Conservation (phyloP, 2,888 invertebrate genomes). For the Amiota minor region DNA sequence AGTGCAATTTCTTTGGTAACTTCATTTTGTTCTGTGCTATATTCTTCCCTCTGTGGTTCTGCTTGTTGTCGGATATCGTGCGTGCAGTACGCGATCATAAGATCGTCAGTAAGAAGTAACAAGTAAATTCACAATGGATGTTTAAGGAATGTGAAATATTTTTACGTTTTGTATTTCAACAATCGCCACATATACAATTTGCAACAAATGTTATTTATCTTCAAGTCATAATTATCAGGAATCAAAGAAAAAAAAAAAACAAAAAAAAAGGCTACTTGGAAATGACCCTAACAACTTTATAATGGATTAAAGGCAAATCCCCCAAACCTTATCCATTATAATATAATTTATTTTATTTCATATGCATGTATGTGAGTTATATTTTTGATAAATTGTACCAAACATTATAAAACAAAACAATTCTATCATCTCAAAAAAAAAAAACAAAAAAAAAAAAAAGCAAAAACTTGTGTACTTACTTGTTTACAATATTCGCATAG, state of each 20-base stretch:
- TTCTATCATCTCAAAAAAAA: neutral
- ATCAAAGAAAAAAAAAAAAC: neutral
- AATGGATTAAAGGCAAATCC: too few relatives aligned
- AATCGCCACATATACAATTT: neutral
- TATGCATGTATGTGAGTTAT: neutral
- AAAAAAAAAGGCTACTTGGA: too few relatives aligned
- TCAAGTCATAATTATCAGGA: neutral
- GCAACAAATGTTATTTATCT: neutral
- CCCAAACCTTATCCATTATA: too few relatives aligned
- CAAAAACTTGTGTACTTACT: slow-evolving; percentile 71
- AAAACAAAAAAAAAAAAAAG: neutral
- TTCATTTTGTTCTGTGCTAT: slow-evolving; percentile 60
- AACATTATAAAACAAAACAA: neutral
- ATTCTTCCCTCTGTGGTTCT: slow-evolving; percentile 60
- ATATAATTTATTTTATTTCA: neutral
- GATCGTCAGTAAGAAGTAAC: neutral
- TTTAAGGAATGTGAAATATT: too few relatives aligned
- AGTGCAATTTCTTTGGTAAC: slow-evolving; percentile 28
- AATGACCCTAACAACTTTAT: too few relatives aligned
- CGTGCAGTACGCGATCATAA: slow-evolving; percentile 46
- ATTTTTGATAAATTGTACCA: neutral
- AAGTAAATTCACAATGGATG: too few relatives aligned
- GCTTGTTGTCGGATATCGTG: slow-evolving; percentile 55
- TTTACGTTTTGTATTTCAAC: too few relatives aligned
- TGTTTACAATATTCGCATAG: slow-evolving; percentile 87